Evolutionary conservation across 2,113 vertebrate genomes (phyloP), one percentile per base, ranked within the genome.

Genomic region (Acrocephalus arundinaceus): DNA sequence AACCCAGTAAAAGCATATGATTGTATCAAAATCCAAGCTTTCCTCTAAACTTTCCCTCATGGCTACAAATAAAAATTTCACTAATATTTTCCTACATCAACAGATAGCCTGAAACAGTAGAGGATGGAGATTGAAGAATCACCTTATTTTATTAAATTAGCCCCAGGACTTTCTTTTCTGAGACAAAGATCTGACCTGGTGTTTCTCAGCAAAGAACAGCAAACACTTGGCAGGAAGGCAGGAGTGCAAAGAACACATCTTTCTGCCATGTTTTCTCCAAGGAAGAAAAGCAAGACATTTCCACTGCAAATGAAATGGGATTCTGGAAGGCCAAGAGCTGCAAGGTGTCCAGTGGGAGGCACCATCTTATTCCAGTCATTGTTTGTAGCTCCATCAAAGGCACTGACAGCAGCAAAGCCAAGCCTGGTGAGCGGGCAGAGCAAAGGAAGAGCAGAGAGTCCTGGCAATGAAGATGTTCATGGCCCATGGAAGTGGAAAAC

Each of bases 31-130:
- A 90, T 55, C 45, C 35, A 35, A 93, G 59, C 39, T 88, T 90
- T 88, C 65, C 45, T 89, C 92, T 91, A 86, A 91, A 84, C 16
- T 78, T 93, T 84, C 59, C 90, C 93, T 88, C 37, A 31, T 86
- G 72, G 93, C 92, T 92, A 86, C 48, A 78, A 89, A 95, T 94
- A 92, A 96, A 90, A 93, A 92, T 65, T 90, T 81, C 90, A 89
- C 92, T 93, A 80, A 57, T 87, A 93, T 94, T 88, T 95, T 93
- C 79, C 85, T 95, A 68, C 49, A 71, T 94, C 85, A 95, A 83
- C 76, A 68, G 55, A 95, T 61, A 96, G 90, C 88, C 95, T 90
- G 87, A 93, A 93, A 93, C 75, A 90, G 72, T 75, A 86, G 39
- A 74, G 28, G 68, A 63, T 43, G 24, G 61, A 91, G 51, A 85